These are phyloP conservation scores for Diorhabda elongata DNA, from an alignment of 1,140 invertebrate genomes.

Conservation along the genomic window DNA sequence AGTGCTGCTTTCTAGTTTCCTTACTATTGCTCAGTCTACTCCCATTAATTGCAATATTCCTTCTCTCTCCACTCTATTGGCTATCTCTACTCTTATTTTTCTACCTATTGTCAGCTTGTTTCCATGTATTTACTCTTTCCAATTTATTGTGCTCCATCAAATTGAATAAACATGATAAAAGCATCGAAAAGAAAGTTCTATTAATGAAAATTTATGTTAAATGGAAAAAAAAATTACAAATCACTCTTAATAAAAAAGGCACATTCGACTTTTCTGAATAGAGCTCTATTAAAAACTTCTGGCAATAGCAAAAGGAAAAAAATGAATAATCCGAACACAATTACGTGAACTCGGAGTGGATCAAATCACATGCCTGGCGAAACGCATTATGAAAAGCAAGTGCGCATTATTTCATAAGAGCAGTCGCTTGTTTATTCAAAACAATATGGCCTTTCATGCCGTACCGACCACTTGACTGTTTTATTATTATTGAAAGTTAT, in stretches of 20 bases:
- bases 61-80: too few relatives aligned
- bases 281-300: conserved; percentile 15
- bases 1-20: too few relatives aligned
- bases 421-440: conserved; percentile 34
- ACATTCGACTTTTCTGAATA: conserved; percentile 5
- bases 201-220: background rate
- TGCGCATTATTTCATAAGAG: conserved; percentile 37
- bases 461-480: conserved; percentile 32
- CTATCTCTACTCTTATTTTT: too few relatives aligned
- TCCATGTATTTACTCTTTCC: too few relatives aligned
- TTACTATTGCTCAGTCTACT: too few relatives aligned
- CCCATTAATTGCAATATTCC: too few relatives aligned
- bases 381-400: conserved; percentile 34
- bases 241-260: background rate
- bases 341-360: conserved; percentile 17
- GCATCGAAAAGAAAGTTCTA: too few relatives aligned
- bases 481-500: conserved; percentile 31
- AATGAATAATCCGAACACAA: conserved; percentile 18
- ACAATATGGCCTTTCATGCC: conserved; percentile 36
- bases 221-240: background rate
- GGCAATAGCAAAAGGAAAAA: conserved; percentile 11
- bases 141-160: too few relatives aligned
- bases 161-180: too few relatives aligned
- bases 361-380: conserved; percentile 32
- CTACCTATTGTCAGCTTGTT: too few relatives aligned